phyloP scores from a whole-genome alignment of 2,797 vertebrate genomes.

The Huso huso region DNA sequence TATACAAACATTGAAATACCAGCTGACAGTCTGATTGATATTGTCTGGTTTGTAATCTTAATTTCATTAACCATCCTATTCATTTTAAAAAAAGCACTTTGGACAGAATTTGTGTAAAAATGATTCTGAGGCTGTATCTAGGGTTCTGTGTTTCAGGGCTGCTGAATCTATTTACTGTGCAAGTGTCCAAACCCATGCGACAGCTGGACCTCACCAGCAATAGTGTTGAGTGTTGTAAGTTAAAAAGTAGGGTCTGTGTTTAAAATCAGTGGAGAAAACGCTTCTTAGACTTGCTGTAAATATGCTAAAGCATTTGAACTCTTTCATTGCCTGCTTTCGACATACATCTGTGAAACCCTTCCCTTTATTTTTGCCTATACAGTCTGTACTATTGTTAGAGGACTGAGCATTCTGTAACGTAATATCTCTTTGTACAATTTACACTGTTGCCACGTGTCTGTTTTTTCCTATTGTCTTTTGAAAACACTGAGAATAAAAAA shows the following conservation, averaged over 20 bases:
- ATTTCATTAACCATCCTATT: not conserved
- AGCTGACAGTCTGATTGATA: too few species aligned
- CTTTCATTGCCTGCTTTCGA: slow-evolving; percentile 57
- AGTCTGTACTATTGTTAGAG: slow-evolving; percentile 52
- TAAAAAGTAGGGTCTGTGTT: slow-evolving; percentile 36
- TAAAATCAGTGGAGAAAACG: slow-evolving; percentile 42
- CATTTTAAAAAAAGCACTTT: not conserved
- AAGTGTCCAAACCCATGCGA: slow-evolving; percentile 7
- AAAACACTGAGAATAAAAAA: slow-evolving; percentile 63
- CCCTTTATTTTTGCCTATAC: slow-evolving; percentile 47
- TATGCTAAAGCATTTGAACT: slow-evolving; percentile 53
- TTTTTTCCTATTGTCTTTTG: slow-evolving; percentile 55
- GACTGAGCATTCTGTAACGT: slow-evolving; percentile 30
- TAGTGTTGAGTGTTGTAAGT: slow-evolving; percentile 49
- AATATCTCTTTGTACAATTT: slow-evolving; percentile 53
- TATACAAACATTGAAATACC: too few species aligned
- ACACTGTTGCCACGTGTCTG: slow-evolving; percentile 50
- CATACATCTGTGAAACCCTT: slow-evolving; percentile 43
- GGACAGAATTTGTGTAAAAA: too few species aligned
- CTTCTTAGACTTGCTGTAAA: slow-evolving; percentile 61
- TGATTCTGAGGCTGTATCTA: too few species aligned
- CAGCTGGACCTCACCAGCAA: slow-evolving; percentile 20
- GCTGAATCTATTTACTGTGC: too few species aligned
- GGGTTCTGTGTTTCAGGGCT: too few species aligned
- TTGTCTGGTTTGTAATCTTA: too few species aligned